These are phyloP conservation scores for Machaerirhynchus nigripectus DNA, from an alignment of 2,113 vertebrate genomes.

Conservation along the genomic window DNA sequence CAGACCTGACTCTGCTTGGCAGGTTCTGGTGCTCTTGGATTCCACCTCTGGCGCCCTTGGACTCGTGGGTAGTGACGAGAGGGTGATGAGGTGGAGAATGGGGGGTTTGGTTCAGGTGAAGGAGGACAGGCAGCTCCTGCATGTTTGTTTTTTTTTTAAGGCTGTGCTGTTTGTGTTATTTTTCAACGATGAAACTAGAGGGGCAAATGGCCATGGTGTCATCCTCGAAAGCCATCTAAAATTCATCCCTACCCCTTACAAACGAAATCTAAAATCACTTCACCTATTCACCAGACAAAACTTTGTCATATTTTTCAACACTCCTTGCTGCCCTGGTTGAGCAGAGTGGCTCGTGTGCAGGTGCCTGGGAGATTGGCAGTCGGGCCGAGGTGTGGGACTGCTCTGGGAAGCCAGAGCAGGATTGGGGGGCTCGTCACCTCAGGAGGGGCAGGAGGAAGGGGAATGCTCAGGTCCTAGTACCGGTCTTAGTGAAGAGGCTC, in stretches of 20 bases:
- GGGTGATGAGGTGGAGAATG: not conserved
- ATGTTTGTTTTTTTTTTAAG: not conserved
- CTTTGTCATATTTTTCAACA: not conserved
- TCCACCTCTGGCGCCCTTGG: not conserved
- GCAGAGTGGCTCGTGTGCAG: not conserved
- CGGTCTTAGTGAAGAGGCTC: constrained; percentile 75
- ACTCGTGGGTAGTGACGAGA: not conserved
- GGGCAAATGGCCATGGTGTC: not conserved
- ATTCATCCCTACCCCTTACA: not conserved
- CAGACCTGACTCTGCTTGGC: not conserved
- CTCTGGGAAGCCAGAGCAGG: not conserved
- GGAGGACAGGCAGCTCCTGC: not conserved
- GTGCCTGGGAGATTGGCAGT: not conserved
- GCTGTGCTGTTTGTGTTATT: not conserved
- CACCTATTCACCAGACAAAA: not conserved
- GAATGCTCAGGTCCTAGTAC: constrained; percentile 48
- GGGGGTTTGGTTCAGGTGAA: not conserved
- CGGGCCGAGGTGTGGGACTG: not conserved
- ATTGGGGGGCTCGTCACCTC: not conserved
- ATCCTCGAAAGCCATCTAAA: not conserved
- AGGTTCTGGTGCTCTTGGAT: not conserved
- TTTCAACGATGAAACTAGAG: not conserved
- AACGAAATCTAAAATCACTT: not conserved
- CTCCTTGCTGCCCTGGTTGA: not conserved
- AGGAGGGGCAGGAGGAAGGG: not conserved